Percentiles rank a stretch among this genome's conserved stretches.
These are phyloP conservation scores for Hololepta plana DNA, from an alignment of 2,888 invertebrate species.

Conservation along the genomic window DNA sequence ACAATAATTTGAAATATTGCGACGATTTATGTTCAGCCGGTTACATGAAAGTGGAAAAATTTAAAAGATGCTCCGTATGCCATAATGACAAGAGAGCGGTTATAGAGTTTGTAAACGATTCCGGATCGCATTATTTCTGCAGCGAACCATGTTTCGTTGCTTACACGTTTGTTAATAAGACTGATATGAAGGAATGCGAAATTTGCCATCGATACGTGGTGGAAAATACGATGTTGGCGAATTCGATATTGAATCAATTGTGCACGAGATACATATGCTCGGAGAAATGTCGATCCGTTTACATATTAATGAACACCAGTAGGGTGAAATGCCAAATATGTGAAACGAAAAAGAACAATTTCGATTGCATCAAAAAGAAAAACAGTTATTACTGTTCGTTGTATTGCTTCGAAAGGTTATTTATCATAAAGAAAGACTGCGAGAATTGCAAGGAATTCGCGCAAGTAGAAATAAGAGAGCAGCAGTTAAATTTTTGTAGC, in stretches of 20 bases:
- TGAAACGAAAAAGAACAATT: too few species aligned
- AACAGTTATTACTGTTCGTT: slow-evolving; percentile 52
- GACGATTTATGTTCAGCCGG: slow-evolving; percentile 71
- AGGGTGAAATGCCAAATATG: too few species aligned
- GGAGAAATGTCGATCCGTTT: too few species aligned
- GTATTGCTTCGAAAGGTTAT: slow-evolving; percentile 79
- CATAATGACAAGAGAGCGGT: slow-evolving; percentile 54
- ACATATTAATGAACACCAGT: too few species aligned
- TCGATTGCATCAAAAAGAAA: too few species aligned
- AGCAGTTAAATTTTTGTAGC: too few species aligned
- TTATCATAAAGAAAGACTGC: slow-evolving; percentile 69
- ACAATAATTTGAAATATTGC: too few species aligned
- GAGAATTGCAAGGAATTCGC: too few species aligned
- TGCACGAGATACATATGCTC: too few species aligned
- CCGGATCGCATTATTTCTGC: slow-evolving; percentile 57
- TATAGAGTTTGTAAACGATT: slow-evolving; percentile 57
- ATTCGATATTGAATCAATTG: too few species aligned
- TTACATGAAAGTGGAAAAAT: slow-evolving; percentile 56
- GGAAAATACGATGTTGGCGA: slow-evolving; percentile 44
- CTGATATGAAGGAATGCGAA: slow-evolving; percentile 58
- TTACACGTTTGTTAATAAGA: slow-evolving; percentile 83
- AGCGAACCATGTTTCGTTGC: slow-evolving; percentile 86
- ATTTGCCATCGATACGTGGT: slow-evolving; percentile 64
- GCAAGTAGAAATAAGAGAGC: too few species aligned
- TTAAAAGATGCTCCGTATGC: slow-evolving; percentile 57